Base-by-base conservation (phyloP, 2,888 invertebrate species). In the Amblyjoppa fuscipennis region DNA sequence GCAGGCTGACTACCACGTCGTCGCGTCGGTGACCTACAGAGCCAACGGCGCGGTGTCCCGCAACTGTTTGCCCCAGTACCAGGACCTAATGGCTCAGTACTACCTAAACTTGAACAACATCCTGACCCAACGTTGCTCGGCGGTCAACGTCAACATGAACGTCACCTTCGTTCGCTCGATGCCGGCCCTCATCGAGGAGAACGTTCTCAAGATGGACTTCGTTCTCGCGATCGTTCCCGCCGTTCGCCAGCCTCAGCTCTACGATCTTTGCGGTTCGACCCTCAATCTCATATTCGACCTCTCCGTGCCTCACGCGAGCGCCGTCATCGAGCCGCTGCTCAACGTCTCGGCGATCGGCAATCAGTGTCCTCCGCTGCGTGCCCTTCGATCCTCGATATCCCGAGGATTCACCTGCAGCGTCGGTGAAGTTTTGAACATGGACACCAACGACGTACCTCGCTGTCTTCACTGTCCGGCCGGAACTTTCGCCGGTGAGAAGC, bases 391-490 rank as follows among this genome's bases (percentile, higher is more conserved):
- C 61, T 96, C 96, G 2, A 98, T 98, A 83, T 95, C 96, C 0
- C 96, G 98, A 91, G 99, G 99, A 83, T 99, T 99, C 92, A 98
- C 98, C 53, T 99, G 99, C 91, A 98, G 97, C 90, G 96, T 98
- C 76, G 99, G 99, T 3, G 99, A 99, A 95, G 98, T 99, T 9
- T 95, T 99, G 5, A 98, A 99, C 92, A 98, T 98, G 97, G 98
- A 98, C 89, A 97, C 98, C 0, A 98, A 97, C 90, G 98, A 98
- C 92, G 98, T 98, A 70, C 98, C 99, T 31, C 95, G 98, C 95
- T 99, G 99, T 95, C 95, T 99, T 86, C 98, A 99, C 92, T 99
- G 99, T 93, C 99, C 99, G 7, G 98, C 99, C 89, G 99, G 99
- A 91, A 98, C 99, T 0, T 98, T 97, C 92, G 98, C 98, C 61